A percentile compares a stretch with the other conserved stretches of the same genome.
Evolutionary conservation across 1,140 invertebrate species (phyloP).

Genomic region (Doryteuthis pealeii): DNA sequence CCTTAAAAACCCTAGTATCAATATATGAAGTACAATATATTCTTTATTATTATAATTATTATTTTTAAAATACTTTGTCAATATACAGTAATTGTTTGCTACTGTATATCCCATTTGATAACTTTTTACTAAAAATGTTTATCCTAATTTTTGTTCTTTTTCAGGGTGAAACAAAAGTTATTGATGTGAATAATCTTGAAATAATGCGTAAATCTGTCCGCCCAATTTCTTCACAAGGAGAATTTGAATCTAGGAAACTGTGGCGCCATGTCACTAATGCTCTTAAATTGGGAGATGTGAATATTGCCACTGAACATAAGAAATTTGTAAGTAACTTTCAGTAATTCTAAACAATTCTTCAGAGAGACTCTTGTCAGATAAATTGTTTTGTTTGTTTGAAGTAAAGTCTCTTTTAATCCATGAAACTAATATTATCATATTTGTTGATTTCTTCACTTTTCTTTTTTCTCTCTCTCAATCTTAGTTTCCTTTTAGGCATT

Average conservation of each 20-base stretch:
- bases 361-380: not conserved
- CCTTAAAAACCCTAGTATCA: too few species aligned
- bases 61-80: too few species aligned
- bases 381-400: not conserved
- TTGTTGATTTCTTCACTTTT: not conserved
- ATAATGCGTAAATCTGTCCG: slow-evolving; percentile 51
- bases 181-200: slow-evolving; percentile 44
- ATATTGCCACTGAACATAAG: slow-evolving; percentile 58
- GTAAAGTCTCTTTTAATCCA: not conserved
- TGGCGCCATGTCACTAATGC: slow-evolving; percentile 58
- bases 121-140: too few species aligned
- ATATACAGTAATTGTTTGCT: too few species aligned
- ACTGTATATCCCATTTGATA: too few species aligned
- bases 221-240: slow-evolving; percentile 48
- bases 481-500: too few species aligned
- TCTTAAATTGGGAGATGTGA: slow-evolving; percentile 47
- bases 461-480: too few species aligned
- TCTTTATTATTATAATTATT: too few species aligned
- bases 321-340: slow-evolving; percentile 50
- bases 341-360: too few species aligned
- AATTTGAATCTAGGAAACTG: slow-evolving; percentile 55
- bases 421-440: not conserved
- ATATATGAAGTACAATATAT: too few species aligned
- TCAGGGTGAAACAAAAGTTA: slow-evolving; percentile 42
- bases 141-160: slow-evolving; percentile 17